Percentiles rank a stretch among this genome's conserved stretches.
Conservation (phyloP, 2,888 invertebrate species). For the Mythimna pallens region DNA sequence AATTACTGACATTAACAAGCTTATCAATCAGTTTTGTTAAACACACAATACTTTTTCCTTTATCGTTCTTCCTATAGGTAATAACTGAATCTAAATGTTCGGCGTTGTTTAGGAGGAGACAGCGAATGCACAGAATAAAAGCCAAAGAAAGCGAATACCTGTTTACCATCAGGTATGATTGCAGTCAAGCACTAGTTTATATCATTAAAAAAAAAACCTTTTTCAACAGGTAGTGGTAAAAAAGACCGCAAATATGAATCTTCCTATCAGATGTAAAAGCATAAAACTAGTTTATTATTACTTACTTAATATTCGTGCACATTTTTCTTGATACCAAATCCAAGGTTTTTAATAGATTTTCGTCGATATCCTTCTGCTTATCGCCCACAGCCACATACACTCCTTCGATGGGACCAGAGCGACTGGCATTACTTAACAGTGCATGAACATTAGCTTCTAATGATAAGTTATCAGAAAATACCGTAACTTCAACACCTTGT, state of each 20-base stretch:
- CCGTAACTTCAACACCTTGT: slow-evolving; percentile 30
- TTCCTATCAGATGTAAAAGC: not conserved
- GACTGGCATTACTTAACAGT: slow-evolving; percentile 24
- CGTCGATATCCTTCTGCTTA: slow-evolving; percentile 14
- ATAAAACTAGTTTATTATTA: not conserved
- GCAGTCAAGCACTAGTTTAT: too few species aligned
- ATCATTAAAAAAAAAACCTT: too few species aligned
- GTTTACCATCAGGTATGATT: too few species aligned
- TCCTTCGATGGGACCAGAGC: slow-evolving; percentile 40
- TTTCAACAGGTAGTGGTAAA: too few species aligned
- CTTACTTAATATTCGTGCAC: slow-evolving; percentile 46
- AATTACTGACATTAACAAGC: too few species aligned
- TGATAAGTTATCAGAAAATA: slow-evolving; percentile 31
- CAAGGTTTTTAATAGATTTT: slow-evolving; percentile 25
- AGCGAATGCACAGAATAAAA: too few species aligned
- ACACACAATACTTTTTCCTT: too few species aligned
- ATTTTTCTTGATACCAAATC: slow-evolving; percentile 43
- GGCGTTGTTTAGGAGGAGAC: too few species aligned
- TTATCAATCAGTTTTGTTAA: too few species aligned
- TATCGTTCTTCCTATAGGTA: too few species aligned
- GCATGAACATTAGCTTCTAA: slow-evolving; percentile 13
- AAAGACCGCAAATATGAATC: not conserved
- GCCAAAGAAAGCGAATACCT: too few species aligned
- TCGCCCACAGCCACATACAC: slow-evolving; percentile 41
- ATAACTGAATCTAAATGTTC: too few species aligned